Conservation (phyloP, 2,113 vertebrate species). For the Fulica atra region DNA sequence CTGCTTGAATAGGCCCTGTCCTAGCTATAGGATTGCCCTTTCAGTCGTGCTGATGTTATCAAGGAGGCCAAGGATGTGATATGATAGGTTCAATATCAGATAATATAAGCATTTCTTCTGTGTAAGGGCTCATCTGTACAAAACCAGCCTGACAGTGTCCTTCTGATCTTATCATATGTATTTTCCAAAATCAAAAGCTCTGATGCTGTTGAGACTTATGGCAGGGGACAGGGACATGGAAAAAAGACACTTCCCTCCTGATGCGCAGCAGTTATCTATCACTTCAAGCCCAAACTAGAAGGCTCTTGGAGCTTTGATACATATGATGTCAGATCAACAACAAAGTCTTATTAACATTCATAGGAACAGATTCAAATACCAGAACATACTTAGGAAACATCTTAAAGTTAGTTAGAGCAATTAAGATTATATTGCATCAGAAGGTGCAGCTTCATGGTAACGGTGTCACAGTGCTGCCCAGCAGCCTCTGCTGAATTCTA, state of each 20-base stretch:
- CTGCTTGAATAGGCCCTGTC: not conserved
- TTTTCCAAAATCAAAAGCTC: not conserved
- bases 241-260: fast-evolving
- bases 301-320: not conserved
- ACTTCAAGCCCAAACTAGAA: not conserved
- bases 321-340: not conserved
- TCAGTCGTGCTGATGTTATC: not conserved
- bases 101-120: not conserved
- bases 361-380: not conserved
- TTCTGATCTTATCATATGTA: not conserved
- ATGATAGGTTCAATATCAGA: not conserved
- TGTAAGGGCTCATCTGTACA: not conserved
- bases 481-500: not conserved
- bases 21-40: not conserved
- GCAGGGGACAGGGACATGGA: too few species aligned
- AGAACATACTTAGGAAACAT: not conserved
- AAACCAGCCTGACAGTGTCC: not conserved
- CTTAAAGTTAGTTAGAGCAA: not conserved
- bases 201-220: not conserved
- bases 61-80: not conserved
- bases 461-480: not conserved
- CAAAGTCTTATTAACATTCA: not conserved
- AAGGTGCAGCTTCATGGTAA: not conserved
- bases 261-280: not conserved
- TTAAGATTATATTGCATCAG: not conserved